A percentile compares a stretch with the other conserved stretches of the same genome.
These are phyloP conservation scores for Edolisoma coerulescens DNA, from an alignment of 2,113 vertebrate species.

Conservation along the genomic window DNA sequence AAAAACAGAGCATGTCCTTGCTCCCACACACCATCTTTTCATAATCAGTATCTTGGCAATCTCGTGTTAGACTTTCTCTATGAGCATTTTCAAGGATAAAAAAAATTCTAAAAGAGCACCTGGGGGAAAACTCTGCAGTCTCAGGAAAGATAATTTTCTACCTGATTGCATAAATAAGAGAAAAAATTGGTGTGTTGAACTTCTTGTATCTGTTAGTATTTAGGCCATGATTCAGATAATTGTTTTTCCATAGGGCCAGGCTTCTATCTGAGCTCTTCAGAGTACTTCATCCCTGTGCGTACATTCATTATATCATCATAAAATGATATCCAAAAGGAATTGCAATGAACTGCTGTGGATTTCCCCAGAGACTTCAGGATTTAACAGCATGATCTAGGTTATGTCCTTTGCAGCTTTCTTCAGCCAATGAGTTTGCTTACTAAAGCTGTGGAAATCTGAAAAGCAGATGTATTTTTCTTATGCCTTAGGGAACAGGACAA, in stretches of 20 bases:
- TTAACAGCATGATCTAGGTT: not conserved
- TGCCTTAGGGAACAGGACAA: not conserved
- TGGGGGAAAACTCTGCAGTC: not conserved
- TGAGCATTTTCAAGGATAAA: not conserved
- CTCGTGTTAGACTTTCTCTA: not conserved
- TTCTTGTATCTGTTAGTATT: constrained; percentile 8
- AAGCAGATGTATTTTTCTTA: not conserved
- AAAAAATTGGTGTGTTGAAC: not conserved
- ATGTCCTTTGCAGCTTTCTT: not conserved
- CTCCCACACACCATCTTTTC: not conserved
- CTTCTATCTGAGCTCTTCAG: not conserved
- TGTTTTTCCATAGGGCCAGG: constrained; percentile 8
- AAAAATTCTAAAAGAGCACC: not conserved
- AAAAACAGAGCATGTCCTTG: not conserved
- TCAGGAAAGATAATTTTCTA: constrained; percentile 18
- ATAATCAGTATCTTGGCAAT: not conserved
- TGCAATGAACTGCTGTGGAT: not conserved
- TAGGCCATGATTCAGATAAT: constrained; percentile 9
- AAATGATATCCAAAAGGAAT: not conserved
- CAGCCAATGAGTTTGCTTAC: not conserved
- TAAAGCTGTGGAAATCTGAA: not conserved
- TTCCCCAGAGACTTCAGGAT: not conserved
- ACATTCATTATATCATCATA: not conserved
- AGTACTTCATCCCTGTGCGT: not conserved
- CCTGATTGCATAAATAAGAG: constrained; percentile 37